Conservation (phyloP, 2,888 invertebrate genomes). For the Callinectes sapidus region DNA sequence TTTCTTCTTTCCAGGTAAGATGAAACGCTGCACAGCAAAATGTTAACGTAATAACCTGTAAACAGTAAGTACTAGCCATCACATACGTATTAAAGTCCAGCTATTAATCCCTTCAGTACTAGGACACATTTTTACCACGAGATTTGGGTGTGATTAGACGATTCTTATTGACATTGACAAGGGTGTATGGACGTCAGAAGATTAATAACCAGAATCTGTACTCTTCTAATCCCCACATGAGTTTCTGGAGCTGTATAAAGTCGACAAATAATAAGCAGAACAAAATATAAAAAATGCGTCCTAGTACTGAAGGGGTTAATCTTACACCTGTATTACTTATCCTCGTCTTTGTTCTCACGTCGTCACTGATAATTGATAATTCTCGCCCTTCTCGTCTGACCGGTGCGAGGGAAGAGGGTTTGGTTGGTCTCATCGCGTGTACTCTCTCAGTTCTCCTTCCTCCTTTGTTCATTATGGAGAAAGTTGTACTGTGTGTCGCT, state of each 20-base stretch:
- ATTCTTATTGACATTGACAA: no score
- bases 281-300: no score
- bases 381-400: not conserved
- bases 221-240: no score
- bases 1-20: slow-evolving; percentile 43
- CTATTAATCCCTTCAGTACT: no score
- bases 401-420: not conserved
- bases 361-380: not conserved
- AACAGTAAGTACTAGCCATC: not conserved
- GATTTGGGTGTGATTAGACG: no score
- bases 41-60: not conserved
- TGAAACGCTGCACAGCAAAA: not conserved
- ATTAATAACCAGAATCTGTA: no score
- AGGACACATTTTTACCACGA: no score
- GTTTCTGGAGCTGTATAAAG: no score
- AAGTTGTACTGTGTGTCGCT: not conserved
- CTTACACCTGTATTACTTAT: not conserved
- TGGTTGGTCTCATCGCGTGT: not conserved
- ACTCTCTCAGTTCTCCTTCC: not conserved
- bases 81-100: not conserved
- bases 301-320: no score
- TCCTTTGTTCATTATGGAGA: slow-evolving; percentile 29
- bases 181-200: no score
- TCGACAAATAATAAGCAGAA: no score
- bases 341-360: not conserved